Percentiles rank a stretch among this genome's conserved stretches.
Conservation (phyloP, 2,888 invertebrate species). For the Hirtodrosophila alboralis region DNA sequence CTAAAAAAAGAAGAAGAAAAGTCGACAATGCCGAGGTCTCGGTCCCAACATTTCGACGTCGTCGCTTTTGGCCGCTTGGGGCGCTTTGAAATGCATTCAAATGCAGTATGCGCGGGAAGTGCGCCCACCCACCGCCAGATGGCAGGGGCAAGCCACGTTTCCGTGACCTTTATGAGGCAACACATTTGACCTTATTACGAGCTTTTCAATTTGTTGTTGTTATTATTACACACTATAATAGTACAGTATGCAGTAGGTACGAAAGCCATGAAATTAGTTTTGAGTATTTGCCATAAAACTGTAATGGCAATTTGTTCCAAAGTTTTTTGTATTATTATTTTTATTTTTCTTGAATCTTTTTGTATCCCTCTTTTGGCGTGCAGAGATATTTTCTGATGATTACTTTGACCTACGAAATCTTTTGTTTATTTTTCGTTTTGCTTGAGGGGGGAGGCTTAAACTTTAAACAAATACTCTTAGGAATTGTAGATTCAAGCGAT, state of each 20-base stretch:
- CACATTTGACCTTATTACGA: slow-evolving; percentile 72
- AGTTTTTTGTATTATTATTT: slow-evolving; percentile 18
- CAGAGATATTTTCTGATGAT: slow-evolving; percentile 48
- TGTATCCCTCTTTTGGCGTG: slow-evolving; percentile 13
- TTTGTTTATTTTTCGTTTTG: slow-evolving; percentile 25
- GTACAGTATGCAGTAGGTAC: too few relatives aligned
- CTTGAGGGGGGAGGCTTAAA: slow-evolving; percentile 13
- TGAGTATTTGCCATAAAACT: slow-evolving; percentile 48
- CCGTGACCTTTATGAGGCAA: slow-evolving; percentile 70
- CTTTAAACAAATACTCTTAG: slow-evolving; percentile 13
- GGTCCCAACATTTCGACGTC: slow-evolving; percentile 29
- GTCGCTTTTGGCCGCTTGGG: slow-evolving; percentile 49
- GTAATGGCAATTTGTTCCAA: slow-evolving; percentile 53
- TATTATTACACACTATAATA: slow-evolving; percentile 31
- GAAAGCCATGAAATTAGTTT: slow-evolving; percentile 71
- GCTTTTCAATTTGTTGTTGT: slow-evolving; percentile 47
- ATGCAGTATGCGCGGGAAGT: slow-evolving; percentile 29
- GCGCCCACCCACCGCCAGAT: slow-evolving; percentile 30
- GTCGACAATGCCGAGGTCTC: slow-evolving; percentile 42
- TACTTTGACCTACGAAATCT: slow-evolving; percentile 51
- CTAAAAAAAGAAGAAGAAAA: not conserved
- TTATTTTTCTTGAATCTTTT: slow-evolving; percentile 8
- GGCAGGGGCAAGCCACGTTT: slow-evolving; percentile 37
- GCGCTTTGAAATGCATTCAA: slow-evolving; percentile 47
- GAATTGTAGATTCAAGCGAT: slow-evolving; percentile 9